Percentiles rank a stretch among this genome's conserved stretches.
These are phyloP conservation scores for Pimephales promelas DNA, from an alignment of 2,113 vertebrate genomes.

Conservation along the genomic window DNA sequence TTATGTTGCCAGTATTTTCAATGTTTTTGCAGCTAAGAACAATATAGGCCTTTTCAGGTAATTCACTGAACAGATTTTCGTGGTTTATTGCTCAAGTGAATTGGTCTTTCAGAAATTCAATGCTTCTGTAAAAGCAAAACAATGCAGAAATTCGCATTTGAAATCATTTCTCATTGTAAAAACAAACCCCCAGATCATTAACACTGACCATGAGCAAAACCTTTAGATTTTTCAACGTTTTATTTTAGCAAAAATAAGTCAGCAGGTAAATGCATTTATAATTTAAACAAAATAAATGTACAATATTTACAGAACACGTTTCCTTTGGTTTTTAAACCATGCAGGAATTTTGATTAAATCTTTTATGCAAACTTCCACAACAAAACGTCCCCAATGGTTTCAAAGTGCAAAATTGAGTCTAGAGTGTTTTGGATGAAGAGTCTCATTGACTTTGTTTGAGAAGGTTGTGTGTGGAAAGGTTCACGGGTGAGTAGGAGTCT, in stretches of 20 bases:
- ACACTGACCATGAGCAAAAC: slow-evolving; percentile 8
- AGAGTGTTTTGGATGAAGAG: slow-evolving; percentile 40
- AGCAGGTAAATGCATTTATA: slow-evolving; percentile 70
- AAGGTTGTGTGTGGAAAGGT: slow-evolving; percentile 62
- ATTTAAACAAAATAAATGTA: slow-evolving; percentile 79
- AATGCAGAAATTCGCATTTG: neutral
- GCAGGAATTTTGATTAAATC: slow-evolving; percentile 28
- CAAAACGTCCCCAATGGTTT: slow-evolving; percentile 48
- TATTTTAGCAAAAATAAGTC: slow-evolving; percentile 79
- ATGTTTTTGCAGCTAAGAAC: neutral
- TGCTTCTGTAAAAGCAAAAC: neutral
- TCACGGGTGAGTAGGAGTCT: slow-evolving; percentile 64
- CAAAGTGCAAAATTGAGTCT: slow-evolving; percentile 71
- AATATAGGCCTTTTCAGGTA: neutral
- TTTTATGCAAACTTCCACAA: slow-evolving; percentile 59
- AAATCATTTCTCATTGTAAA: neutral
- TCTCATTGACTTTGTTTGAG: slow-evolving; percentile 54
- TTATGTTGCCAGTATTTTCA: neutral
- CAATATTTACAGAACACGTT: slow-evolving; percentile 72
- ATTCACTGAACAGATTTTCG: neutral
- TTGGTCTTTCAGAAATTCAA: neutral
- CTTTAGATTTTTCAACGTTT: slow-evolving; percentile 58
- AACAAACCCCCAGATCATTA: neutral
- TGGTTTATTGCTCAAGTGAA: neutral
- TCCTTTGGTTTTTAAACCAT: slow-evolving; percentile 39